Evolutionary conservation across 2,888 invertebrate species (phyloP).

Genomic region (Halocaridina rubra): DNA sequence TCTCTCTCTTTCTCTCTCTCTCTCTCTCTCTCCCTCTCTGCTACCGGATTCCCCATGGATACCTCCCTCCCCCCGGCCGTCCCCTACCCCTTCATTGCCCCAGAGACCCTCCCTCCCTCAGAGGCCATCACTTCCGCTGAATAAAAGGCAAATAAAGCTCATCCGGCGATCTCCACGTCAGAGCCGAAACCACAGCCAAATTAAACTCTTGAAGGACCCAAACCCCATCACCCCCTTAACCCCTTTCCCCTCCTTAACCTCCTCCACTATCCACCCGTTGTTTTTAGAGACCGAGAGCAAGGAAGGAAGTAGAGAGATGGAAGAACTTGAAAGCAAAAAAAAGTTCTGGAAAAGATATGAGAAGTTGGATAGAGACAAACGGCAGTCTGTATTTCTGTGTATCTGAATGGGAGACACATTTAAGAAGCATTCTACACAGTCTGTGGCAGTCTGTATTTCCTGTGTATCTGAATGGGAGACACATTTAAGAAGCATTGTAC

Average conservation of each 20-base stretch:
- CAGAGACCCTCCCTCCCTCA: conserved; percentile 29
- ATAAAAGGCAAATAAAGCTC: conserved; percentile 51
- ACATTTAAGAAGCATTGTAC: too few relatives aligned
- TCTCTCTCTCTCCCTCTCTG: background rate
- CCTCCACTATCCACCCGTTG: too few relatives aligned
- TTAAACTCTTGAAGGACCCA: conserved; percentile 37
- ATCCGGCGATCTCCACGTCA: conserved; percentile 4
- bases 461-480: too few relatives aligned
- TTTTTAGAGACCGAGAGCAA: conserved; percentile 7
- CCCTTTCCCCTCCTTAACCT: too few relatives aligned
- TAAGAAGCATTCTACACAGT: too few relatives aligned
- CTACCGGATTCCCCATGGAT: background rate
- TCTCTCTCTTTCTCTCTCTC: background rate
- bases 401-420: too few relatives aligned
- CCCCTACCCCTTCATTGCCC: background rate
- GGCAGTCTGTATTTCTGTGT: too few relatives aligned
- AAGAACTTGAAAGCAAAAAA: background rate
- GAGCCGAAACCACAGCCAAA: conserved; percentile 26
- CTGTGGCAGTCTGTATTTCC: too few relatives aligned
- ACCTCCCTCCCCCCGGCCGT: background rate
- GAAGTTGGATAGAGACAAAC: background rate
- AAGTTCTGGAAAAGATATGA: background rate
- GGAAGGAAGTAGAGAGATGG: background rate
- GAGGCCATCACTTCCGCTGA: conserved; percentile 41
- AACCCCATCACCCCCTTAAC: too few relatives aligned